phyloP scores from a whole-genome alignment of 1,140 invertebrate genomes.

The Leptopilina clavipes region DNA sequence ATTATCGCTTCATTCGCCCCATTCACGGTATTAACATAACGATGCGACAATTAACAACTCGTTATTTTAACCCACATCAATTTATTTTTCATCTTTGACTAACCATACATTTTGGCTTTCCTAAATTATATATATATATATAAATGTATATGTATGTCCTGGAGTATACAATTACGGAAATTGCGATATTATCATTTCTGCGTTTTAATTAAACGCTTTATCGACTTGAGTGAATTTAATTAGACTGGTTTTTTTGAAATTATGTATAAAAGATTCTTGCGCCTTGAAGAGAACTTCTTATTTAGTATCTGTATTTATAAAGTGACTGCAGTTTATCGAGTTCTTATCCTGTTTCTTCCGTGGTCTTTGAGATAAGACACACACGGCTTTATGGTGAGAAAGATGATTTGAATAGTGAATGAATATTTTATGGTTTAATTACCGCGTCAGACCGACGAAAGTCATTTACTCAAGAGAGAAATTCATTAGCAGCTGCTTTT shows the following conservation, averaged over 20 bases:
- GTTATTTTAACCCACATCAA: constrained; percentile 35
- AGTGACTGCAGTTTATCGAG: constrained; percentile 8
- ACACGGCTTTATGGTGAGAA: background rate
- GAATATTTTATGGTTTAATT: constrained; percentile 9
- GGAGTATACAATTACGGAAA: constrained; percentile 2
- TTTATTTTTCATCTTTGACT: constrained; percentile 12
- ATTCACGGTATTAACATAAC: constrained; percentile 63
- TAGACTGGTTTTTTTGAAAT: constrained; percentile 32
- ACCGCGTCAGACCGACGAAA: background rate
- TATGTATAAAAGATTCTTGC: constrained; percentile 12
- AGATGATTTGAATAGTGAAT: background rate
- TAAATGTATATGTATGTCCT: background rate
- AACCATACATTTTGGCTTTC: constrained; percentile 4
- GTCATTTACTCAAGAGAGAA: background rate
- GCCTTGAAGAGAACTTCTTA: background rate
- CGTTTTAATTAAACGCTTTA: constrained; percentile 32
- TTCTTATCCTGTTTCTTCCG: constrained; percentile 20
- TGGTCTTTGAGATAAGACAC: background rate
- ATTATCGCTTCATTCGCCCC: constrained; percentile 64
- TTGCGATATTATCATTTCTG: constrained; percentile 21
- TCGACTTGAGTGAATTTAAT: constrained; percentile 19
- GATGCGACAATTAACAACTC: constrained; percentile 61
- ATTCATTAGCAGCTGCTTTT: too few relatives aligned
- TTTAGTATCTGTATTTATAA: background rate
- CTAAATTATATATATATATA: constrained; percentile 14